A percentile compares a stretch with the other conserved stretches of the same genome.
Conservation (phyloP, 1,140 invertebrate species). For the Chlorops oryzae region DNA sequence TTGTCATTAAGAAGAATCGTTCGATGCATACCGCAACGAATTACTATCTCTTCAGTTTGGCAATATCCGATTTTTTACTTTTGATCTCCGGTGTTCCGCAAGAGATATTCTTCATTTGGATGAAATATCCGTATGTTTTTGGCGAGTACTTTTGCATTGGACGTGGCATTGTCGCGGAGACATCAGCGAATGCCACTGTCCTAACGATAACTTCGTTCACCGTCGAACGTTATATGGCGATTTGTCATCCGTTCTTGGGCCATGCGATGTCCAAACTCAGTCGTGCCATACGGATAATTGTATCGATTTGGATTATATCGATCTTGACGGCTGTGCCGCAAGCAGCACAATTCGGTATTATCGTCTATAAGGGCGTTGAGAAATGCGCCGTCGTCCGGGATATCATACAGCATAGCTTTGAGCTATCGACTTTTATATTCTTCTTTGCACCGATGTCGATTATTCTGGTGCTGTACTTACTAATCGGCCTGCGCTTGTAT, state of each 20-base stretch:
- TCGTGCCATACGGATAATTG: slow-evolving; percentile 63
- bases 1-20: slow-evolving; percentile 86
- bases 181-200: slow-evolving; percentile 88
- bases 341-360: slow-evolving; percentile 66
- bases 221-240: slow-evolving; percentile 89
- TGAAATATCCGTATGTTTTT: slow-evolving; percentile 79
- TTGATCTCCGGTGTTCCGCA: slow-evolving; percentile 73
- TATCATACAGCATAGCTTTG: slow-evolving; percentile 58
- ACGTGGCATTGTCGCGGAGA: slow-evolving; percentile 78
- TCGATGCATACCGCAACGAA: slow-evolving; percentile 92
- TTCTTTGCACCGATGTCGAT: slow-evolving; percentile 73
- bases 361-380: slow-evolving; percentile 50
- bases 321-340: slow-evolving; percentile 73
- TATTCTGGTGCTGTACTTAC: slow-evolving; percentile 64
- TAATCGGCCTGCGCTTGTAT: slow-evolving; percentile 62
- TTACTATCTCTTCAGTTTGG: slow-evolving; percentile 89
- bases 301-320: slow-evolving; percentile 65
- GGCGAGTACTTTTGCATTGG: slow-evolving; percentile 80
- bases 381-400: slow-evolving; percentile 55
- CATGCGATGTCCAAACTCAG: slow-evolving; percentile 78
- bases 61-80: slow-evolving; percentile 85
- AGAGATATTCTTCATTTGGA: slow-evolving; percentile 84
- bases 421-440: slow-evolving; percentile 68
- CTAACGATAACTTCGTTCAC: slow-evolving; percentile 91
- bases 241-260: slow-evolving; percentile 84